Evolutionary conservation across 2,888 invertebrate genomes (phyloP).

Genomic region (Aspidapion aeneum): DNA sequence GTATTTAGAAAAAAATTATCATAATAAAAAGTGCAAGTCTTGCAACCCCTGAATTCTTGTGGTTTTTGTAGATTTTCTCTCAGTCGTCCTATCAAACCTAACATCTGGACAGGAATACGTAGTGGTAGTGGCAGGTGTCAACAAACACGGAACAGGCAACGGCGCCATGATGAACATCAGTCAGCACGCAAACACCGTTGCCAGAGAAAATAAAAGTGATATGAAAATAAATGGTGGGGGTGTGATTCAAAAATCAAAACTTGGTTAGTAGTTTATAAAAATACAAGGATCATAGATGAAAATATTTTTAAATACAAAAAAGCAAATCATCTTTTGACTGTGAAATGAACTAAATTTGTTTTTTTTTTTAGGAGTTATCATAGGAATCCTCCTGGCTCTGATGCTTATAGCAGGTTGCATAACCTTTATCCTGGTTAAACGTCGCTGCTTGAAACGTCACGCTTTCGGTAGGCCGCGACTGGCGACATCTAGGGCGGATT

Average conservation of each 20-base stretch:
- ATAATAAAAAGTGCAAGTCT: no score
- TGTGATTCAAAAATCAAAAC: slow-evolving; percentile 1
- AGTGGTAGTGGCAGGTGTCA: slow-evolving; percentile 51
- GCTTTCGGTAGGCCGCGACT: slow-evolving; percentile 33
- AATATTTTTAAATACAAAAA: no score
- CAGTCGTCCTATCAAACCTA: slow-evolving; percentile 20
- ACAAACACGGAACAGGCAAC: slow-evolving; percentile 50
- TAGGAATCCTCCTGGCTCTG: slow-evolving; percentile 50
- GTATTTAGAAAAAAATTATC: no score
- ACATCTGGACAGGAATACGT: slow-evolving; percentile 45
- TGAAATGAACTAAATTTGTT: slow-evolving; percentile 10
- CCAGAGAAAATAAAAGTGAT: not conserved
- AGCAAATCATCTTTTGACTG: no score
- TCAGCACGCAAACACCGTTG: not conserved
- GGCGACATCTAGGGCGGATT: slow-evolving; percentile 32
- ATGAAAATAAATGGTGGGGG: slow-evolving; percentile 9
- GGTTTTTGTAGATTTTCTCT: slow-evolving; percentile 16
- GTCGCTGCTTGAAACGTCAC: slow-evolving; percentile 42
- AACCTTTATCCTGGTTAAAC: slow-evolving; percentile 50
- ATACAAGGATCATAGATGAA: not conserved
- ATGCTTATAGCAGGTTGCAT: slow-evolving; percentile 48
- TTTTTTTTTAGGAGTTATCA: slow-evolving; percentile 49
- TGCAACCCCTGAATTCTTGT: no score
- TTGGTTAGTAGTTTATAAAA: not conserved
- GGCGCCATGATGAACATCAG: slow-evolving; percentile 32